These are phyloP conservation scores for Abramis brama DNA, from an alignment of 2,113 vertebrate genomes.

Conservation along the genomic window DNA sequence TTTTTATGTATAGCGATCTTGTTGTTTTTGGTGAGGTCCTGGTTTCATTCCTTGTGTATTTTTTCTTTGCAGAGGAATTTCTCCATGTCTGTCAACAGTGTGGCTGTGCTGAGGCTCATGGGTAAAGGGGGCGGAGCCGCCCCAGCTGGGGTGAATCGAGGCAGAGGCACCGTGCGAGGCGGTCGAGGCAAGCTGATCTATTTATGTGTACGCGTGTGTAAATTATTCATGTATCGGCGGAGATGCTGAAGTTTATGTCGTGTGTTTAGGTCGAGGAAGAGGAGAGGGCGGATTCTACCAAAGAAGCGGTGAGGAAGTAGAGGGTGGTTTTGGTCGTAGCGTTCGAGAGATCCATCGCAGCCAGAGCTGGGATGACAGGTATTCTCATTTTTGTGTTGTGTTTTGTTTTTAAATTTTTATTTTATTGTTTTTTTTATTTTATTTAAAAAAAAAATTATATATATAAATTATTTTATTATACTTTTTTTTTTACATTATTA, in stretches of 20 bases:
- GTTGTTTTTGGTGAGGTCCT: not conserved
- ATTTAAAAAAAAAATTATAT: too few relatives aligned
- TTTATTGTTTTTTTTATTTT: too few relatives aligned
- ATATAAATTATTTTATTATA: too few relatives aligned
- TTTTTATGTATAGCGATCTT: not conserved
- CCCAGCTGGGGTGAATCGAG: conserved; percentile 79
- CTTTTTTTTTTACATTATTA: not conserved
- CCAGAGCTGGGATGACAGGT: conserved; percentile 95
- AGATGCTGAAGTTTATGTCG: not conserved
- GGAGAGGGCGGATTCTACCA: conserved; percentile 92
- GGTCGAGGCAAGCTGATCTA: conserved; percentile 80
- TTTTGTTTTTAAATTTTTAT: too few relatives aligned
- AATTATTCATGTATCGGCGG: not conserved
- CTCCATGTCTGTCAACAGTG: conserved; percentile 94
- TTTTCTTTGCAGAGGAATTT: conserved; percentile 85
- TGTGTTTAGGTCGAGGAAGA: conserved; percentile 82
- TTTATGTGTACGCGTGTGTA: not conserved
- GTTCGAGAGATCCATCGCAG: conserved; percentile 88
- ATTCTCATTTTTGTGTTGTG: not conserved
- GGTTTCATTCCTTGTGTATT: not conserved
- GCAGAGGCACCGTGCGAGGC: conserved; percentile 82
- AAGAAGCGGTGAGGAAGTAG: conserved; percentile 89
- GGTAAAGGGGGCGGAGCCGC: conserved; percentile 83
- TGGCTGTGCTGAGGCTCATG: conserved; percentile 92
- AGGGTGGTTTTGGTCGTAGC: conserved; percentile 83